Base-by-base conservation (phyloP, 1,140 invertebrate genomes). In the Pseudomyrmex gracilis region DNA sequence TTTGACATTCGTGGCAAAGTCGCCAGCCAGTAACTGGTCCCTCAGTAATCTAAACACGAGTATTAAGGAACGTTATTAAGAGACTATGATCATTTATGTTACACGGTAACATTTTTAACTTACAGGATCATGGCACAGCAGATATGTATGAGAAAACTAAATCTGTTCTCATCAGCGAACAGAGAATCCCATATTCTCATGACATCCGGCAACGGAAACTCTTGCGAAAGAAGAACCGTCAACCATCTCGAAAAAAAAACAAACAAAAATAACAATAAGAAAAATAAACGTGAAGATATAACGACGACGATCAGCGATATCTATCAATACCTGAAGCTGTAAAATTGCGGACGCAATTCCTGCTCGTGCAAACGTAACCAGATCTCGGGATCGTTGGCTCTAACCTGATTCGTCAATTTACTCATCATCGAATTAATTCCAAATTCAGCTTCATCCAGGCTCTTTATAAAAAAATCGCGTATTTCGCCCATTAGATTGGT, bases 401-500 rank as follows among this genome's bases (percentile, higher is more conserved):
- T 96, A 1, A 99, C 93, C 92, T 97, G 96, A 53, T 96, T 94
- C 83, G 97, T 96, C 45, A 99, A 94, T 88, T 96, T 96, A 49
- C 94, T 95, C 97, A 98, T 98, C 96, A 98, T 97, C 66, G 96
- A 96, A 91, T 97, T 97, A 66, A 98, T 98, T 15, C 98, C 98
- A 90, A 96, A 97, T 85, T 98, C 97, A 1, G 98, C 97, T 92
- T 99, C 98, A 94, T 99, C 99, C 82, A 99, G 93, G 0, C 97
- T 98, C 92, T 98, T 98, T 82, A 99, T 99, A 93, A 99, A 99
- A 92, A 99, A 99, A 93, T 99, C 99, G 53, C 99, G 95, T 64
- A 99, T 99, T 94, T 99, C 99, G 1, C 96, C 96, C 99, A 99
- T 99, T 24, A 99, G 93, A 93, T 98, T 98, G 1, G 98, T 99